A percentile compares a stretch with the other conserved stretches of the same genome.
Conservation (phyloP, 1,140 invertebrate genomes). For the Gryllus bimaculatus region DNA sequence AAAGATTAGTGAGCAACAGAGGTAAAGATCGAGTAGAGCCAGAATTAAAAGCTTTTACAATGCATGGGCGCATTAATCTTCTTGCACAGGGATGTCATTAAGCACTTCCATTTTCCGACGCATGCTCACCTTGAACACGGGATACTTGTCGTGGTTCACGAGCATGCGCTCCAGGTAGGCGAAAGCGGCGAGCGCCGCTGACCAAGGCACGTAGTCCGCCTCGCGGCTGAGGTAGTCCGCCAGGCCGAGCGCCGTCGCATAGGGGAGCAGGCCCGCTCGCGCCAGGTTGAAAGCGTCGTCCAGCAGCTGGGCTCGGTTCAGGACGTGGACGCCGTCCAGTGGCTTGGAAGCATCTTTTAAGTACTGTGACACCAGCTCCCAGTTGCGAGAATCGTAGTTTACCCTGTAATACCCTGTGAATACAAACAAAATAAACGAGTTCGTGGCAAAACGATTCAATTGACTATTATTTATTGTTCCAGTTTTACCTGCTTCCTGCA, state of each 20-base stretch:
- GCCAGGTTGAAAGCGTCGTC: conserved; percentile 42
- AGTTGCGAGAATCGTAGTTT: conserved; percentile 45
- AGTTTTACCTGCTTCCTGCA: conserved; percentile 48
- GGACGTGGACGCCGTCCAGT: conserved; percentile 39
- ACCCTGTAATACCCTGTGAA: conserved; percentile 50
- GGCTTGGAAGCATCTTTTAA: conserved; percentile 31
- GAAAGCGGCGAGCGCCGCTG: conserved; percentile 20
- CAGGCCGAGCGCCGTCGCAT: conserved; percentile 33
- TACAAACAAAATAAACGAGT: not conserved
- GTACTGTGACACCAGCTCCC: conserved; percentile 39
- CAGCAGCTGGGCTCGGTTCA: conserved; percentile 52
- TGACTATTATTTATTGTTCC: not conserved
- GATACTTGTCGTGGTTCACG: not conserved
- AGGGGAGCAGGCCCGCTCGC: conserved; percentile 32
- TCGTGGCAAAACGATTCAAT: not conserved
- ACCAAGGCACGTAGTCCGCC: conserved; percentile 36
- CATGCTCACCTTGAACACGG: not conserved
- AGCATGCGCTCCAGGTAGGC: conserved; percentile 15
- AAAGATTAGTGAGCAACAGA: too few species aligned
- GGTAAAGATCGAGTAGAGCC: too few species aligned
- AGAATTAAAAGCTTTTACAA: too few species aligned
- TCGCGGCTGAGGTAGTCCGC: conserved; percentile 50
- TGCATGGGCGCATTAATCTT: too few species aligned
- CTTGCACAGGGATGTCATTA: too few species aligned
- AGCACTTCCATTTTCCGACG: too few species aligned